Evolutionary conservation across 2,113 vertebrate species (phyloP), one percentile per base, ranked within the genome.

Genomic region (Danionella cerebrum): DNA sequence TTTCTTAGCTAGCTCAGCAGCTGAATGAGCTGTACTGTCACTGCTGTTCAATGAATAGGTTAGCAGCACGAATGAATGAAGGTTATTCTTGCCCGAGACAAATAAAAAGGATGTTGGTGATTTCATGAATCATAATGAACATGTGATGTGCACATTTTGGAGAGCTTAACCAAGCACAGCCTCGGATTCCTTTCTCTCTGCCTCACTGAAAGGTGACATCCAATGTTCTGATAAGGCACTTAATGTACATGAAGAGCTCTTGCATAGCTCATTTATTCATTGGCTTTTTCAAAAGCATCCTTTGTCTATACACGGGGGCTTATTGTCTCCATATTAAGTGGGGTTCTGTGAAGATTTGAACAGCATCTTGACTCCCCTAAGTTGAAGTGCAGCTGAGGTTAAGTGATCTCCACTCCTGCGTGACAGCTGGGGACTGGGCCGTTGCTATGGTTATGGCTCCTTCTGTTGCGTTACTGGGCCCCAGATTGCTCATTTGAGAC

Each of bases 361-460:
- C 82, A 84, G 78, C 84, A 82, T 87, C 87, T 88, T 88, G 85
- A 87, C 86, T 89, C 78, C 81, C 80, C 79, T 89, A 87, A 88
- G 83, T 85, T 87, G 84, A 82, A 81, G 85, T 84, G 85, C 82
- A 83, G 80, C 85, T 81, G 85, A 85, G 84, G 85, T 88, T 89
- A 87, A 87, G 84, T 89, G 86, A 85, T 87, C 85, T 81, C 86
- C 85, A 83, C 82, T 84, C 79, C 75, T 72, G 59, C 72, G 62
- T 76, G 74, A 79, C 77, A 79, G 77, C 77, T 79, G 77, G 77
- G 77, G 77, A 79, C 74, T 73, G 54, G 71, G 71, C 67, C 67
- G 77, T 76, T 85, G 81, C 84, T 82, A 86, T 86, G 78, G 85
- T 84, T 79, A 87, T 83, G 19, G 44, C 66, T 72, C 72, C 62